These are phyloP conservation scores for Brenthis daphne DNA, from an alignment of 2,888 invertebrate genomes.

Conservation along the genomic window DNA sequence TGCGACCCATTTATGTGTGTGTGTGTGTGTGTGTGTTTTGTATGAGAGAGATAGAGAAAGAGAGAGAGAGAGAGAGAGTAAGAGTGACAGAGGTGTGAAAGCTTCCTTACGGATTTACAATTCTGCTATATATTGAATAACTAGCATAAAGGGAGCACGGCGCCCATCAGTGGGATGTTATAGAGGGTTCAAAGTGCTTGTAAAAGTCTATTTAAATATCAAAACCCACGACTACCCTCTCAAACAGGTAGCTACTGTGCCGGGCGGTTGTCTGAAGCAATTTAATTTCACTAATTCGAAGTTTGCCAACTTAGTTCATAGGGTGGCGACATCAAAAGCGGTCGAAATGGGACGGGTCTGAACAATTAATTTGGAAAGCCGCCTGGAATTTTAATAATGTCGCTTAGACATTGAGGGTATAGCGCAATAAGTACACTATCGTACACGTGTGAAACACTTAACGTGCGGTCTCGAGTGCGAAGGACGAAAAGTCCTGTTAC, in stretches of 20 bases:
- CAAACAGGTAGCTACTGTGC: not conserved
- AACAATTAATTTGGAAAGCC: conserved; percentile 35
- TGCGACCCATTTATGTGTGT: too few species aligned
- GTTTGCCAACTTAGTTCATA: conserved; percentile 28
- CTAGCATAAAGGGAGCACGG: too few species aligned
- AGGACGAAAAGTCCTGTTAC: not conserved
- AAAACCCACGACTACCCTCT: too few species aligned
- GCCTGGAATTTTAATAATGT: conserved; percentile 40
- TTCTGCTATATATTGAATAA: too few species aligned
- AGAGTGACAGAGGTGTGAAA: too few species aligned
- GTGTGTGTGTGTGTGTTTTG: too few species aligned
- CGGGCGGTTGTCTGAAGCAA: conserved; percentile 10
- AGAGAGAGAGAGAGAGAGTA: too few species aligned
- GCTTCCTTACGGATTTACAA: too few species aligned
- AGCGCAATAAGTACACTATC: conserved; percentile 14
- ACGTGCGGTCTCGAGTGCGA: not conserved
- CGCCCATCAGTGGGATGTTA: too few species aligned
- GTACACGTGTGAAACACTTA: conserved; percentile 10
- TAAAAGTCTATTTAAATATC: too few species aligned
- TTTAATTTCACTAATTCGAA: conserved; percentile 28
- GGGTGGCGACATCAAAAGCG: conserved; percentile 35
- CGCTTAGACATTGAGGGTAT: conserved; percentile 20
- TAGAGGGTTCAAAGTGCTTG: too few species aligned
- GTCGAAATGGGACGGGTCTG: conserved; percentile 20
- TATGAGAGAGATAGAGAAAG: too few species aligned